Evolutionary conservation across 2,888 invertebrate genomes (phyloP).

Genomic region (Eurois occulta): DNA sequence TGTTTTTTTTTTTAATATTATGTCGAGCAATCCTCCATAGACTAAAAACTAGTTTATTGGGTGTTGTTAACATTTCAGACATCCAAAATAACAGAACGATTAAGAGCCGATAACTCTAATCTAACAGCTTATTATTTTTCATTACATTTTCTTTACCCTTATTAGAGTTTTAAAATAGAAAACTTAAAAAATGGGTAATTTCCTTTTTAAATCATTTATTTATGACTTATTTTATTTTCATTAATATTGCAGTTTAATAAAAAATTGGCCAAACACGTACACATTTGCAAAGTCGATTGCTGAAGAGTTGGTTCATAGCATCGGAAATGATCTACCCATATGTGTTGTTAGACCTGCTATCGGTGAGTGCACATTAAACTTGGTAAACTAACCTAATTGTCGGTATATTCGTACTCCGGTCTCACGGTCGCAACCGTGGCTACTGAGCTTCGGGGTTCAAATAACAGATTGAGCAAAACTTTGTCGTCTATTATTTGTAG

Average conservation of each 20-base stretch:
- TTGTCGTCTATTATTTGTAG: too few species aligned
- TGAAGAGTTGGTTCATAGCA: conserved; percentile 93
- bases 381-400: not conserved
- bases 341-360: conserved; percentile 96
- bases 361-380: conserved; percentile 87
- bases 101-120: not conserved
- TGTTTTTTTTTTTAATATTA: too few species aligned
- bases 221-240: not conserved
- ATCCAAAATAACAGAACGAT: too few species aligned
- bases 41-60: too few species aligned
- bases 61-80: too few species aligned
- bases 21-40: too few species aligned
- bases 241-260: conserved; percentile 87
- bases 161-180: not conserved
- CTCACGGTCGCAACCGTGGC: not conserved
- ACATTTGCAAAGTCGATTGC: conserved; percentile 96
- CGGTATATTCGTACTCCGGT: not conserved
- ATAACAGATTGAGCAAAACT: not conserved
- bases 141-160: not conserved
- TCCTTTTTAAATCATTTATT: not conserved
- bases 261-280: conserved; percentile 96
- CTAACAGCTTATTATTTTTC: not conserved
- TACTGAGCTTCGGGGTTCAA: not conserved
- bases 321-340: conserved; percentile 92
- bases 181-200: not conserved